A percentile compares a stretch with the other conserved stretches of the same genome.
Conservation (phyloP, 2,888 invertebrate species). For the Pogonocherus hispidulus region DNA sequence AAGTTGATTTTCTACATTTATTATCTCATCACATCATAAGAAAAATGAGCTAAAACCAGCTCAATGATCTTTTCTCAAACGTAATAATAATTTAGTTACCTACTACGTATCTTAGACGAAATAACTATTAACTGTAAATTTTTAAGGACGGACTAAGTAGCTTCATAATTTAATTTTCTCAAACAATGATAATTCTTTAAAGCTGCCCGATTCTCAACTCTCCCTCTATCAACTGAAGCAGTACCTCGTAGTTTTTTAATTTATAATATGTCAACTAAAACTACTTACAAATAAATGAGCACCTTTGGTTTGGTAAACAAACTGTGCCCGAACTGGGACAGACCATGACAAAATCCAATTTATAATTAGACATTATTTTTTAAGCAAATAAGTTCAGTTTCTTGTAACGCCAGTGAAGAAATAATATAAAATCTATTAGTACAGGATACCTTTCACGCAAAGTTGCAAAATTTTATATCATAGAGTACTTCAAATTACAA, state of each 20-base stretch:
- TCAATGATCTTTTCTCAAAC: no score
- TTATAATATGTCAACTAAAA: constrained; percentile 49
- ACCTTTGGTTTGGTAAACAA: constrained; percentile 64
- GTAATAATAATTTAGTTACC: background rate
- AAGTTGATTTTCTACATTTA: background rate
- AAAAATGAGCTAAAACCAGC: no score
- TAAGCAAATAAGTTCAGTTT: background rate
- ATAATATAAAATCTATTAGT: no score
- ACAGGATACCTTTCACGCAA: no score
- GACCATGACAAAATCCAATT: no score
- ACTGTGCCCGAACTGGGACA: constrained; percentile 36
- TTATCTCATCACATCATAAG: background rate
- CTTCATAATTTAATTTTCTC: background rate
- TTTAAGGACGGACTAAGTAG: constrained; percentile 34
- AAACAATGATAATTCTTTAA: background rate
- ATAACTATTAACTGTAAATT: background rate
- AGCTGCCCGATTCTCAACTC: background rate
- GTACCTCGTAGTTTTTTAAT: constrained; percentile 36
- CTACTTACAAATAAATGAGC: constrained; percentile 63
- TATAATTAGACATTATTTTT: no score
- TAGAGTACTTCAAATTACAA: no score
- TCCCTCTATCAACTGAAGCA: constrained; percentile 41
- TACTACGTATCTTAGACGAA: background rate
- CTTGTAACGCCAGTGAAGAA: background rate
- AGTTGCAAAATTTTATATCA: no score